phyloP scores from a whole-genome alignment of 2,797 vertebrate species.

The Xenentodon cancila region DNA sequence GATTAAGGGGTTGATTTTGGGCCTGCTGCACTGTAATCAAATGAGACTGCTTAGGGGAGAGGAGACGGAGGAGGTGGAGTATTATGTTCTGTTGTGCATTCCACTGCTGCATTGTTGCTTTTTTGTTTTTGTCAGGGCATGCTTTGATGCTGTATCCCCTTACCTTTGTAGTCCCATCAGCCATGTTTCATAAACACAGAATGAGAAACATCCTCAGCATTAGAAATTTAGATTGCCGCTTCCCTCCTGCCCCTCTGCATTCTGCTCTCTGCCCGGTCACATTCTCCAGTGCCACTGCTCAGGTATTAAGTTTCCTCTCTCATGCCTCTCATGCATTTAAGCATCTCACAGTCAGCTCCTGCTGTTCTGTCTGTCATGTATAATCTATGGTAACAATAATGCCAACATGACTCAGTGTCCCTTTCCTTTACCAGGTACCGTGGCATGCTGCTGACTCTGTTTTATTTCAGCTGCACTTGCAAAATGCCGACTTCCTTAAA shows the following conservation, averaged over 20 bases:
- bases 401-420: conserved; percentile 57
- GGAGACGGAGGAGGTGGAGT: conserved; percentile 68
- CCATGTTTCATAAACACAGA: conserved; percentile 85
- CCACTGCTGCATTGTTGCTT: conserved; percentile 76
- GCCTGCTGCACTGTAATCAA: conserved; percentile 77
- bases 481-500: conserved; percentile 34
- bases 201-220: conserved; percentile 83
- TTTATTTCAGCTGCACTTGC: conserved; percentile 50
- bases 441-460: conserved; percentile 53
- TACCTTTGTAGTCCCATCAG: conserved; percentile 84
- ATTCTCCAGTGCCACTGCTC: conserved; percentile 66
- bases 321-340: conserved; percentile 76
- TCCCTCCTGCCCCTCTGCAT: conserved; percentile 74
- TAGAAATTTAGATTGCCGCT: conserved; percentile 82
- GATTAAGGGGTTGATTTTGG: conserved; percentile 71
- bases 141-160: conserved; percentile 85
- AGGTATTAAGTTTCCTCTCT: conserved; percentile 76
- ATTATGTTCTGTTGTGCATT: conserved; percentile 79
- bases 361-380: conserved; percentile 75
- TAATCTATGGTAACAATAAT: conserved; percentile 79
- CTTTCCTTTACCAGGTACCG: conserved; percentile 41
- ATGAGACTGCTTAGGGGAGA: conserved; percentile 76
- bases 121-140: conserved; percentile 79
- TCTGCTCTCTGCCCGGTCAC: conserved; percentile 74
- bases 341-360: conserved; percentile 71